Conservation (phyloP, 2,113 vertebrate species). For the Chlamydotis undulata region DNA sequence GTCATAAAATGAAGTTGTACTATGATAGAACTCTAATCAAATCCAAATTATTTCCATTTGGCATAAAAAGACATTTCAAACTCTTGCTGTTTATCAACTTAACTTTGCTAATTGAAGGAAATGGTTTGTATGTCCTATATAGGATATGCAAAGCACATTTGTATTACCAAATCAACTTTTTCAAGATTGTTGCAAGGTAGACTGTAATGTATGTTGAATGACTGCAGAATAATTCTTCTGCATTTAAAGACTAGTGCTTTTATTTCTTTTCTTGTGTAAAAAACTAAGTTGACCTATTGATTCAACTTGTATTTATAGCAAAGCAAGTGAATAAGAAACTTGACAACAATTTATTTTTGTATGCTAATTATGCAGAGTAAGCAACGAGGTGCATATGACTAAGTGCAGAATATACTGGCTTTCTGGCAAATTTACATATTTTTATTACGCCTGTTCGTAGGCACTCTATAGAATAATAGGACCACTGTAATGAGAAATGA, state of each 20-base stretch:
- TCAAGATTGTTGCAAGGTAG: not conserved
- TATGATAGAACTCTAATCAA: not conserved
- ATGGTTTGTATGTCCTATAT: conserved; percentile 12
- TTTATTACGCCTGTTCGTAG: not conserved
- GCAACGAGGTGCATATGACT: not conserved
- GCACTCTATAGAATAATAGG: not conserved
- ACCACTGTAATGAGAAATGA: not conserved
- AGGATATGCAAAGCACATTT: not conserved
- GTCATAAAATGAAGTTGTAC: not conserved
- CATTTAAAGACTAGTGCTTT: not conserved
- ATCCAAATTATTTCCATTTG: conserved; percentile 27
- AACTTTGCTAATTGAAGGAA: conserved; percentile 45
- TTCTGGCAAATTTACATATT: not conserved
- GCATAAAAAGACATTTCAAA: not conserved
- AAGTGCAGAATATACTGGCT: not conserved
- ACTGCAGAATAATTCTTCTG: not conserved
- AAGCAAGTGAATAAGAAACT: conserved; percentile 20
- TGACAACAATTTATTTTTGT: not conserved
- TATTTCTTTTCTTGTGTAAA: not conserved
- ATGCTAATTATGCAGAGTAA: not conserved
- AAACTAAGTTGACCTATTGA: not conserved
- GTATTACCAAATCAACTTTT: not conserved
- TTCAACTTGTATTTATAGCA: conserved; percentile 18
- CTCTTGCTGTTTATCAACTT: not conserved
- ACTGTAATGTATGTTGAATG: not conserved